Evolutionary conservation across 2,113 vertebrate genomes (phyloP), one percentile per base, ranked within the genome.

Genomic region (Sphyrna mokarran): DNA sequence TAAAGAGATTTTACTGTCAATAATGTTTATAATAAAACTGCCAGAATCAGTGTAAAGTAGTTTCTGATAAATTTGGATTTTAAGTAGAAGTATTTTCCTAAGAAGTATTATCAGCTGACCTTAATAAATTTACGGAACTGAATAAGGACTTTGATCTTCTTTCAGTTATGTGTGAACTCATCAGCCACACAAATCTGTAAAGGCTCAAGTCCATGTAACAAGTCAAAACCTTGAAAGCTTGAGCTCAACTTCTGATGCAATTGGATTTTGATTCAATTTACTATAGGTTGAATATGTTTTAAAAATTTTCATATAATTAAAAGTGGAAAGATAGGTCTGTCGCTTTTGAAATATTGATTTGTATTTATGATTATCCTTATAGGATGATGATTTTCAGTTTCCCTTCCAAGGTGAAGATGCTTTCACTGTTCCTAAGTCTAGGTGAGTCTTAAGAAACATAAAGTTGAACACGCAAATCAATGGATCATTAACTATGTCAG

Each of bases 371-470:
- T 54, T 48, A 76, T 33, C 26, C 69, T 22, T 14, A 7, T 10
- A 95, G 94, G 43, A 29, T 13, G 13, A 16, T n/a, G n/a, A n/a
- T n/a, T n/a, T n/a, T n/a, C n/a, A 16, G 22, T 43, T 33, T 72
- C 37, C 26, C 40, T 95, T 94, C 37, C 68, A 95, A 70, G 3
- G 40, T 5, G 40, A 16, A 72, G 94, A 95, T 95, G 94, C 16
- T 95, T 40, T 40, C 26, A 14, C 26, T 95, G 13, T 26, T 95
- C 43, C 94, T 95, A 69, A 95, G 69, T 43, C 94, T 95, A 69
- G 94, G 94, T 95, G 94, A 95, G 94, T 95, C 54, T 68, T 95
- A 10, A 48, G 16, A 95, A 14, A 5, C 22, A 29, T 6, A 33
- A 48, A 43, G 33, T 43, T 43, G 2, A 70, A 26, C 1, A 66